Percentiles rank a stretch among this genome's conserved stretches.
Evolutionary conservation across 1,140 invertebrate genomes (phyloP).

Genomic region (Augochlora pura): DNA sequence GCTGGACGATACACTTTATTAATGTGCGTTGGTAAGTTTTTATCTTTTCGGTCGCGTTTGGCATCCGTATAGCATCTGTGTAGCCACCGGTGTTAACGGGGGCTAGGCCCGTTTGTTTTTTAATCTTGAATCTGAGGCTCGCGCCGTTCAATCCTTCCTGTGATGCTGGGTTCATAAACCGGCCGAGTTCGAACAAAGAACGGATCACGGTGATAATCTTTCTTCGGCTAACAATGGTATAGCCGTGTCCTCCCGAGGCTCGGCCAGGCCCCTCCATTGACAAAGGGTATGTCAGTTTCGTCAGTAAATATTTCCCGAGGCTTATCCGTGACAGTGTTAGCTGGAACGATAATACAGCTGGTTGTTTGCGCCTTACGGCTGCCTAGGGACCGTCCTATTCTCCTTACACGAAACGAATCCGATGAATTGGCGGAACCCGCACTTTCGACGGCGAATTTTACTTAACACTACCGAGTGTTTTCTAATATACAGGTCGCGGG

Average conservation of each 20-base stretch:
- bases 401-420: neutral
- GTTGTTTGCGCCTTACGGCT: neutral
- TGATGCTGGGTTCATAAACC: neutral
- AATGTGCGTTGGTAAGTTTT: no score
- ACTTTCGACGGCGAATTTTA: no score
- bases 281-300: slow-evolving; percentile 25
- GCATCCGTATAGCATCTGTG: no score
- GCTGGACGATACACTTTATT: no score
- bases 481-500: no score
- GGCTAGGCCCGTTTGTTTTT: slow-evolving; percentile 36
- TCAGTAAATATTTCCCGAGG: slow-evolving; percentile 33
- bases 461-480: no score
- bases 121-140: slow-evolving; percentile 42
- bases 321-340: slow-evolving; percentile 19
- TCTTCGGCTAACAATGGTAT: slow-evolving; percentile 14
- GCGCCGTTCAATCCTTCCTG: neutral
- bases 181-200: slow-evolving; percentile 12
- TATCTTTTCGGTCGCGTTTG: no score
- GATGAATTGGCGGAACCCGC: neutral
- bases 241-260: neutral
- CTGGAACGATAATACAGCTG: slow-evolving; percentile 12
- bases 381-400: neutral
- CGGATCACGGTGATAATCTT: slow-evolving; percentile 25
- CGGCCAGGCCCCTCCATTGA: neutral
- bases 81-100: neutral